Evolutionary conservation across 2,113 vertebrate genomes (phyloP).

Genomic region (Microcebus jonahi): DNA sequence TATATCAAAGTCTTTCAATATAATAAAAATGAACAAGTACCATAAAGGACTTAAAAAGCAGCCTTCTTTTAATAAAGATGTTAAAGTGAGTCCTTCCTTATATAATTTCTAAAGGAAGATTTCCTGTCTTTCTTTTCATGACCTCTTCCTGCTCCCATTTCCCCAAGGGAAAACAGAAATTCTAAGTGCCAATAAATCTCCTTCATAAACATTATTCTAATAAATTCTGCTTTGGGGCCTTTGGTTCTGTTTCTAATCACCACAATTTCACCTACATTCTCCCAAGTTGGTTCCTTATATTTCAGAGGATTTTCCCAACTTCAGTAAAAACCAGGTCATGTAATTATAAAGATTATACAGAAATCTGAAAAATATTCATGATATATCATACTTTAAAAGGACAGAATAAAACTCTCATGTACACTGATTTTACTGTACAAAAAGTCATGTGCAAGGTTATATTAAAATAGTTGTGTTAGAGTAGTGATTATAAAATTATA

Average conservation of each 20-base stretch:
- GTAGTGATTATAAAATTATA: neutral
- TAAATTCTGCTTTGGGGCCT: slow-evolving; percentile 11
- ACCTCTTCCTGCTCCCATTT: neutral
- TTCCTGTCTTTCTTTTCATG: neutral
- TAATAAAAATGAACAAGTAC: slow-evolving; percentile 51
- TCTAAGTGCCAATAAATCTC: neutral
- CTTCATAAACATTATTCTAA: slow-evolving; percentile 21
- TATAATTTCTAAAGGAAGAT: slow-evolving; percentile 12
- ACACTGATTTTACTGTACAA: slow-evolving; percentile 28
- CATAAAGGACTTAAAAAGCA: slow-evolving; percentile 24
- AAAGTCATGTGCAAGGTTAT: slow-evolving; percentile 5
- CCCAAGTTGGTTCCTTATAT: neutral
- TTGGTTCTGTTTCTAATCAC: slow-evolving; percentile 45
- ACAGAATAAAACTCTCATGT: neutral
- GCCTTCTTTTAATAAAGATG: slow-evolving; percentile 43
- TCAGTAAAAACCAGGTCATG: slow-evolving; percentile 35
- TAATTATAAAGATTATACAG: slow-evolving; percentile 42
- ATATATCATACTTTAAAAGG: slow-evolving; percentile 5
- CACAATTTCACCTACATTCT: slow-evolving; percentile 32
- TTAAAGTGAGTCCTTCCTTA: neutral
- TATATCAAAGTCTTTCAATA: slow-evolving; percentile 30
- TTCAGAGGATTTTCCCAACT: slow-evolving; percentile 23
- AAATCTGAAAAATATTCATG: slow-evolving; percentile 25
- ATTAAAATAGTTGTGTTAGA: neutral
- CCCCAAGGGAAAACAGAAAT: slow-evolving; percentile 12